Evolutionary conservation across 2,888 invertebrate genomes (phyloP).

Genomic region (Yponomeuta malinellus): DNA sequence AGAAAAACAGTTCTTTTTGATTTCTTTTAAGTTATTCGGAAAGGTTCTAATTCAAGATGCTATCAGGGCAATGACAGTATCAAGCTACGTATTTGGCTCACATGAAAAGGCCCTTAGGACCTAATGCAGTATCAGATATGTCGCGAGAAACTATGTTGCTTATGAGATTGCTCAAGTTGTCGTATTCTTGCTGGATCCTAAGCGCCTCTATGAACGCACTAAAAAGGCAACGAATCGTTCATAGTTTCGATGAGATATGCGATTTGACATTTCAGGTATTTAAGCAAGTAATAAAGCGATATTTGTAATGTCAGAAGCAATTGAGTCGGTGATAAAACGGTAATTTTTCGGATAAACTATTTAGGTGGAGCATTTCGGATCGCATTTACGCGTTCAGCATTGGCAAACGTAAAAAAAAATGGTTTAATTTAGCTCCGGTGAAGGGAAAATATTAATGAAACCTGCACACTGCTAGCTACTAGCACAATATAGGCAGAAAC

Average conservation of each 20-base stretch:
- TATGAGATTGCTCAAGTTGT: constrained; percentile 33
- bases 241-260: neutral
- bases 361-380: neutral
- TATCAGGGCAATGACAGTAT: neutral
- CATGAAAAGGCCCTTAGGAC: neutral
- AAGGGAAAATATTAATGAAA: neutral
- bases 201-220: neutral
- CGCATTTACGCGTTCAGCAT: neutral
- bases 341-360: neutral
- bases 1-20: too few species aligned
- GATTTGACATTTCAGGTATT: constrained; percentile 1
- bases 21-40: too few species aligned
- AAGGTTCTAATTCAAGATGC: too few species aligned
- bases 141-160: constrained; percentile 33
- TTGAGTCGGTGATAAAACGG: neutral
- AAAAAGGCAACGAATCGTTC: neutral
- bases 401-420: neutral
- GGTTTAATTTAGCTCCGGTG: neutral
- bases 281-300: neutral
- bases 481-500: too few species aligned
- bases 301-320: neutral
- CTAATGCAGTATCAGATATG: constrained; percentile 3
- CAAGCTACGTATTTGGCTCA: neutral
- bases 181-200: neutral
- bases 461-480: neutral